A percentile compares a stretch with the other conserved stretches of the same genome.
Conservation (phyloP, 2,797 vertebrate species). For the Labeo calbasu region DNA sequence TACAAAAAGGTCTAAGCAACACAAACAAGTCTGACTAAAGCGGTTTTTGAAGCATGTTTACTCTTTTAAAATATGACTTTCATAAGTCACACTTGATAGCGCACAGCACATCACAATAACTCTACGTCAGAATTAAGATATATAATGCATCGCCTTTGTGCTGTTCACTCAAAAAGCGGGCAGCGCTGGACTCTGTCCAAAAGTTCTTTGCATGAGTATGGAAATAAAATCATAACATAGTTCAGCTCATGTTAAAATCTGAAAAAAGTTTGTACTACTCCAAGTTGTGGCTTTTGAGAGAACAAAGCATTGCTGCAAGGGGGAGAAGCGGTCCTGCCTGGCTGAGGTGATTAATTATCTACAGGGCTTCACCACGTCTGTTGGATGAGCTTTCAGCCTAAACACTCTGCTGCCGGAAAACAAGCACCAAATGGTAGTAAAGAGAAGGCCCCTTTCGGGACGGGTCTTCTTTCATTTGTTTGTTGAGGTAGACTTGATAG, state of each 20-base stretch:
- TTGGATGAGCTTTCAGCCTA: constrained; percentile 55
- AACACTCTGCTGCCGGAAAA: constrained; percentile 77
- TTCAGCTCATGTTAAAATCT: not conserved
- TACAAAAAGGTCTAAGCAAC: not conserved
- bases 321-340: constrained; percentile 77
- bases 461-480: constrained; percentile 36
- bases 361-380: constrained; percentile 77
- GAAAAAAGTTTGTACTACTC: not conserved
- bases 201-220: not conserved
- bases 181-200: not conserved
- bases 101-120: not conserved
- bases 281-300: constrained; percentile 68
- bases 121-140: not conserved
- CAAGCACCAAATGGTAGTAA: constrained; percentile 74
- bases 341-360: constrained; percentile 86
- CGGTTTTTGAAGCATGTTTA: not conserved
- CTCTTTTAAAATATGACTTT: not conserved
- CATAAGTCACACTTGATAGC: not conserved
- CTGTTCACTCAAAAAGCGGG: not conserved
- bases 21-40: not conserved
- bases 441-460: constrained; percentile 54
- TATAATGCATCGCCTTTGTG: not conserved
- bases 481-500: constrained; percentile 36
- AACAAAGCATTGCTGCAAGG: constrained; percentile 79
- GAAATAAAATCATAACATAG: not conserved